A percentile compares a stretch with the other conserved stretches of the same genome.
Conservation (phyloP, 1,140 invertebrate species). For the Popillia japonica region DNA sequence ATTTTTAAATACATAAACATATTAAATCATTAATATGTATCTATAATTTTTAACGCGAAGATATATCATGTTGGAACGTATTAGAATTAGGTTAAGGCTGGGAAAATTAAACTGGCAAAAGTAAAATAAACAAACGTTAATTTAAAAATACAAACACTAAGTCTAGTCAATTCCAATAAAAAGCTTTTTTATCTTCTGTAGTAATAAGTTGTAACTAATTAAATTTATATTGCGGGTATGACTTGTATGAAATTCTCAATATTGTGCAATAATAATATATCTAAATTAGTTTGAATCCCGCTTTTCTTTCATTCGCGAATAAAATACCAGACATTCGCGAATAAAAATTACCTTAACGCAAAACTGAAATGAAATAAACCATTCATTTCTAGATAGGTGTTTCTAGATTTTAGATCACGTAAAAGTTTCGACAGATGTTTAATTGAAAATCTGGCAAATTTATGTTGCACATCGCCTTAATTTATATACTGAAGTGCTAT, state of each 20-base stretch:
- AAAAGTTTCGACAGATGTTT: not conserved
- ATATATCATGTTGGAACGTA: not conserved
- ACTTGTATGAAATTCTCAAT: no score
- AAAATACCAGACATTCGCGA: no score
- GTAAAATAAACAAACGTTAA: constrained; percentile 12
- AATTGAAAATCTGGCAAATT: constrained; percentile 2
- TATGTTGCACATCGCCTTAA: not conserved
- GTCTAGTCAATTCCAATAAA: constrained; percentile 10
- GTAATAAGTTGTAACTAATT: not conserved
- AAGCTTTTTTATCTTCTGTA: not conserved
- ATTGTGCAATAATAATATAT: no score
- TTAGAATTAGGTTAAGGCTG: constrained; percentile 10
- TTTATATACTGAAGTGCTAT: not conserved
- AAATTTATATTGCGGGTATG: no score
- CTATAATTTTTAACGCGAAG: constrained; percentile 13
- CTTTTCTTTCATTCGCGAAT: not conserved
- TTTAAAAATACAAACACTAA: not conserved
- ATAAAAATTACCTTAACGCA: not conserved
- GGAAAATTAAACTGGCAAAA: constrained; percentile 5
- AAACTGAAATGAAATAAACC: not conserved
- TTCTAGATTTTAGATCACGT: not conserved
- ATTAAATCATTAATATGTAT: not conserved
- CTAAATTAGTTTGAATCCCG: no score
- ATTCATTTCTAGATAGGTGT: not conserved
- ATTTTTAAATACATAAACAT: constrained; percentile 16